phyloP scores from a whole-genome alignment of 2,888 invertebrate genomes.

The Epinotia bilunana region DNA sequence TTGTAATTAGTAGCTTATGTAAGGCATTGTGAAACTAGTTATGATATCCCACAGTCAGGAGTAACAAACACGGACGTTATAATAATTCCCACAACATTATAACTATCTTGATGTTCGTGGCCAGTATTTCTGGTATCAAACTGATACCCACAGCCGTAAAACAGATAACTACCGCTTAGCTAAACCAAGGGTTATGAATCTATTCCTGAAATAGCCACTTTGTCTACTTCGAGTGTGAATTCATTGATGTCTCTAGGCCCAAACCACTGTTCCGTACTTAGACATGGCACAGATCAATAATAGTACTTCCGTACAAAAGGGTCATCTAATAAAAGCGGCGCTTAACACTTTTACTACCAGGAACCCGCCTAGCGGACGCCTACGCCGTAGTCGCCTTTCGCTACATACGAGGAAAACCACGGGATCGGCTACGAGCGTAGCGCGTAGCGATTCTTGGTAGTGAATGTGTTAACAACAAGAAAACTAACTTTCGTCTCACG shows the following conservation, averaged over 20 bases:
- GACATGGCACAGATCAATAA: background rate
- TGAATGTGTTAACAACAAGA: too few relatives aligned
- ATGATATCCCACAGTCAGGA: background rate
- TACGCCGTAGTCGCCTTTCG: too few relatives aligned
- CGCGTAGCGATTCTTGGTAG: too few relatives aligned
- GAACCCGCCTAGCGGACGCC: too few relatives aligned
- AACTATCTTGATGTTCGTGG: conserved; percentile 7
- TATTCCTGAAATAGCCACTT: conserved; percentile 7
- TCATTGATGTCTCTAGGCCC: background rate
- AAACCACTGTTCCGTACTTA: background rate
- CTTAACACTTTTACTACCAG: too few relatives aligned
- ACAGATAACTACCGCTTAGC: background rate
- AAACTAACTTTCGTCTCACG: too few relatives aligned
- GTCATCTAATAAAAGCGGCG: too few relatives aligned
- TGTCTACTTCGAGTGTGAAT: background rate
- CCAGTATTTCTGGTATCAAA: conserved; percentile 6
- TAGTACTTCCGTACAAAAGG: too few relatives aligned
- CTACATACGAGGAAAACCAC: too few relatives aligned
- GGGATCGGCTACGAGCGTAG: too few relatives aligned
- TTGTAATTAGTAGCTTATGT: background rate
- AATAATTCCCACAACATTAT: conserved; percentile 12
- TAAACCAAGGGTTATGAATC: conserved; percentile 8
- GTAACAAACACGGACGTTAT: background rate
- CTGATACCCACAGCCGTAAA: background rate
- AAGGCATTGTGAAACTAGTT: background rate